Base-by-base conservation (phyloP, 2,888 invertebrate species). In the Ellobium chinense region DNA sequence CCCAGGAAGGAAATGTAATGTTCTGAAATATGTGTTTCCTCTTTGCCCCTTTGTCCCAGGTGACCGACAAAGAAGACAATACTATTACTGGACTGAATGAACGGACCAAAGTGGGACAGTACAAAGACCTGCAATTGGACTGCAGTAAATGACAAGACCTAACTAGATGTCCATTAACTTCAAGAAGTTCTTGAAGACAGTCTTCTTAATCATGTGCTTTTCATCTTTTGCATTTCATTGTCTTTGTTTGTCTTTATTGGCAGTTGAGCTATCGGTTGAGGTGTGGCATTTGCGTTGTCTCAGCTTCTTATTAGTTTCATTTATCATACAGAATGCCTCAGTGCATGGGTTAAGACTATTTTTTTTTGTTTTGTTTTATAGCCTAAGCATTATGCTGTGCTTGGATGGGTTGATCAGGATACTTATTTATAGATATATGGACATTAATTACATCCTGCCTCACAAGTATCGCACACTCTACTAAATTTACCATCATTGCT, bases 41-140 rank as follows among this genome's bases (percentile, higher is more conserved):
- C 56, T 72, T 56, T 72, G 31, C 60, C 34, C 36, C 36, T 70
- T 24, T 37, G 58, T 0, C 56, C 54, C 56, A 60, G 72, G 58
- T 72, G 63, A 74, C 63, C 27, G 63, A 63, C 54, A 63, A 37
- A 74, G 63, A 29, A 74, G 74, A 74, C 74, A 74, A 58, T 24
- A 24, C 39, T 39, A 31, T 74, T 54, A 74, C 62, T 46, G 63
- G 68, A 68, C 56, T 58, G 29, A 56, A 56, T 66, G 77, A 77
- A 77, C 68, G 29, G 77, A 77, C 77, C 77, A 27, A 77, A 58
- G 68, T 24, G 39, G 60, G 34, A 63, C 37, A 58, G 31, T 56
- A 66, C 54, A 58, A 68, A 77, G 77, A 77, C 68, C 77, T 56
- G 77, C 74, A 62, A 31, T 63, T 74, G 62, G 74, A 74, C 74